A percentile compares a stretch with the other conserved stretches of the same genome.
phyloP scores from a whole-genome alignment of 2,797 vertebrate genomes.

The Eulemur mongoz region DNA sequence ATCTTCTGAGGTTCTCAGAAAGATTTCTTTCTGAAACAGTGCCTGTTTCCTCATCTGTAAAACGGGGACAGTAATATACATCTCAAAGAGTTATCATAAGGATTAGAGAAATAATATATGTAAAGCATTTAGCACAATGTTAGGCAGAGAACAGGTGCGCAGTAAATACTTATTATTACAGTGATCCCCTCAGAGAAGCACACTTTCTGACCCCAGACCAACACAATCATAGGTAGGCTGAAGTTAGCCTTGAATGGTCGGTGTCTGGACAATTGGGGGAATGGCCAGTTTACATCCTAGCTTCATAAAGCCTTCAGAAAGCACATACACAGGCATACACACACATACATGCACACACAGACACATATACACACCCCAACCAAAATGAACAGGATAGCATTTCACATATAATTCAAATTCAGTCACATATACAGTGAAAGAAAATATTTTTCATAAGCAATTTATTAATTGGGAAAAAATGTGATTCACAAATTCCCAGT shows the following conservation, averaged over 20 bases:
- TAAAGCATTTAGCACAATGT: not conserved
- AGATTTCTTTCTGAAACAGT: not conserved
- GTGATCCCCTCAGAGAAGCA: not conserved
- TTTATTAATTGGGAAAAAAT: not conserved
- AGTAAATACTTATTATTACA: not conserved
- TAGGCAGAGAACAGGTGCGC: not conserved
- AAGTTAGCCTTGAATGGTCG: not conserved
- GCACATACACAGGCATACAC: rapidly evolving
- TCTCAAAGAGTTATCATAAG: not conserved
- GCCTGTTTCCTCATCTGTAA: not conserved
- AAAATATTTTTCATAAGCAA: not conserved
- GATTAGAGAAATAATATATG: not conserved
- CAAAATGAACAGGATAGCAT: not conserved
- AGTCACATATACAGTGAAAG: not conserved
- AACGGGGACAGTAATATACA: not conserved
- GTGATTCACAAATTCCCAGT: not conserved
- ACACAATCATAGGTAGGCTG: not conserved
- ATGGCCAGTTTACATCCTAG: not conserved
- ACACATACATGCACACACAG: not conserved
- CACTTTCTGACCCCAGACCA: not conserved
- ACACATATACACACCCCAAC: not conserved
- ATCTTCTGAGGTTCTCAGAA: not conserved
- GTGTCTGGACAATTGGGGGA: not conserved
- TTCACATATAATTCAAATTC: not conserved
- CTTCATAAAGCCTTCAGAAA: not conserved